phyloP scores from a whole-genome alignment of 2,797 vertebrate species.

The Megalops cyprinoides region DNA sequence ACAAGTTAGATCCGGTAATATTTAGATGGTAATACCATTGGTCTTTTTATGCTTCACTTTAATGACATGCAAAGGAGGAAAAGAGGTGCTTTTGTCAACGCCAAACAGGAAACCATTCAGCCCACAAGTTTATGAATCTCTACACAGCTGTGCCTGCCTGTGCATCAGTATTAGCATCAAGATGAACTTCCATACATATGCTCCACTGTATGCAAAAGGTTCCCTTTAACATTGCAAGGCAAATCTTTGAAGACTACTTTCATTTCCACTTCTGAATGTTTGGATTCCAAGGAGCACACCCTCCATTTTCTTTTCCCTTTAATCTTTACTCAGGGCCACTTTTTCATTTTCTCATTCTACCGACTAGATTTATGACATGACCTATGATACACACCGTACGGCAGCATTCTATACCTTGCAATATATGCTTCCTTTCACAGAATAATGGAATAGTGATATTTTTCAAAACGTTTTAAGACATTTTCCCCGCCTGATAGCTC shows the following conservation, averaged over 20 bases:
- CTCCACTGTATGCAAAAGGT: too few species aligned
- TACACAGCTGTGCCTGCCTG: neutral
- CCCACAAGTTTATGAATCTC: neutral
- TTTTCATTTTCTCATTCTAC: neutral
- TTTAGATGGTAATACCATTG: neutral
- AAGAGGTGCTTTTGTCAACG: neutral
- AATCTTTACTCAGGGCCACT: neutral
- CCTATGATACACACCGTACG: neutral
- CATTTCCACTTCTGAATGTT: too few species aligned
- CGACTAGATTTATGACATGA: neutral
- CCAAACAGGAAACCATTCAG: neutral
- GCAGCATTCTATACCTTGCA: too few species aligned
- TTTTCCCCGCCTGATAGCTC: neutral
- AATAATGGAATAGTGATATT: neutral
- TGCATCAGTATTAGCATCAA: neutral
- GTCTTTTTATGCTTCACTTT: neutral
- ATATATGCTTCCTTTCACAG: neutral
- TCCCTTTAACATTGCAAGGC: neutral
- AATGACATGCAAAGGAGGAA: neutral
- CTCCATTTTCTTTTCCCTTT: neutral
- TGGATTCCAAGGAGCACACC: neutral
- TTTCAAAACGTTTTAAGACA: neutral
- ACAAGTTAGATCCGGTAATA: neutral
- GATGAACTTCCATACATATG: too few species aligned
- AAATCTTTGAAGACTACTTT: too few species aligned